These are phyloP conservation scores for Caradrina kadenii DNA, from an alignment of 2,888 invertebrate species.

Conservation along the genomic window DNA sequence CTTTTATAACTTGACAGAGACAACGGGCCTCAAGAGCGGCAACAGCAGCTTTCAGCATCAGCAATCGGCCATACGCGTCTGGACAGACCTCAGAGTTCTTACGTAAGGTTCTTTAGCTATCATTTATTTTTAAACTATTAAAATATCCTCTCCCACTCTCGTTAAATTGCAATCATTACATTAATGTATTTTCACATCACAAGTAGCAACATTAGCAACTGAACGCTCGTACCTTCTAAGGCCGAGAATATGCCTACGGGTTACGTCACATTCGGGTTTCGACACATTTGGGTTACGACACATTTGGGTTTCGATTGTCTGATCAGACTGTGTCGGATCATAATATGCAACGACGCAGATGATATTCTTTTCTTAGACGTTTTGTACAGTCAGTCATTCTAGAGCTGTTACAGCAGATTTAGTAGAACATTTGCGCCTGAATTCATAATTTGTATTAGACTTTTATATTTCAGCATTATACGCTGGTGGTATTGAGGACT, in stretches of 20 bases:
- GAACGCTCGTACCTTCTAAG: too few species aligned
- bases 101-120: constrained; percentile 71
- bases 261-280: too few species aligned
- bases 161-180: background rate
- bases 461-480: constrained; percentile 78
- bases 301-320: too few species aligned
- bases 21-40: constrained; percentile 82
- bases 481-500: constrained; percentile 87
- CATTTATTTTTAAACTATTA: background rate
- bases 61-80: constrained; percentile 81
- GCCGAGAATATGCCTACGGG: too few species aligned
- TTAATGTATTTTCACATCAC: background rate
- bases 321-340: too few species aligned
- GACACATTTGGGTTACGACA: too few species aligned
- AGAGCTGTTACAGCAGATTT: too few species aligned
- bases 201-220: background rate
- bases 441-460: too few species aligned
- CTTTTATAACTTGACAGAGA: constrained; percentile 69
- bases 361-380: too few species aligned
- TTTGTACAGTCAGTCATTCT: too few species aligned
- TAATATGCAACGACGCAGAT: too few species aligned
- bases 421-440: too few species aligned
- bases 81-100: constrained; percentile 87
- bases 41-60: constrained; percentile 80
- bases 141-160: background rate